Base-by-base conservation (phyloP, 2,797 vertebrate species). In the Mus minutoides region DNA sequence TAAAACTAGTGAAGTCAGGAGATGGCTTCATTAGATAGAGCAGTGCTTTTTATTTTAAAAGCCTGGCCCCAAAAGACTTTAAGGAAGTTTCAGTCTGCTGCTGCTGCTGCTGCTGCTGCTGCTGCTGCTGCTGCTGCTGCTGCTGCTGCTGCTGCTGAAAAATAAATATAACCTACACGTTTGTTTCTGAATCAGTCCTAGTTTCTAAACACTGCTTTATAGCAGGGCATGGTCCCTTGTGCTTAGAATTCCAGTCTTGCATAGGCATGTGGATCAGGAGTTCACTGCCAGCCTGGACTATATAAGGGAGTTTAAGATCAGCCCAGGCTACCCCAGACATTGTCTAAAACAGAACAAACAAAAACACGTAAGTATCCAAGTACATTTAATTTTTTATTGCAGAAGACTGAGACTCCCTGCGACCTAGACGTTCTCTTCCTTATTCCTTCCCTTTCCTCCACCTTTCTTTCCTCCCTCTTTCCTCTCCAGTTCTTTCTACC, bases 341-440 rank as follows among this genome's bases (percentile, higher is more conserved):
- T 78, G 43, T 37, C 31, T 78, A 85, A 78, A 89, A 11, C 52
- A 75, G 26, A 60, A 60, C 37, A 40, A 40, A 34, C 43, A 54
- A 56, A 56, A 56, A n/a, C 43, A 46, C 3, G 21, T 37, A 77
- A 3, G 24, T 40, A 6, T 40, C 64, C 4, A 60, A 69, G 52
- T 93, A 49, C 64, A 71, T 6, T 6, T 93, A 31, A 88, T 98
- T 83, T 60, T 62, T 84, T 14, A 79, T 79, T 64, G 52, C 0
- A 16, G 95, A 78, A 77, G 29, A 77, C 11, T 96, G 80, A 97
- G 92, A 94, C 96, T 97, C 89, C 97, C 95, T 95, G 95, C 62
- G 94, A 3, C 73, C n/a, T 82, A 94, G 97, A 97, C 93, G 97
- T 85, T 77, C 67, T 91, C 60, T 92, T 10, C 34, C 3, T 24